These are phyloP conservation scores for Netelia melanura DNA, from an alignment of 2,888 invertebrate species.

Conservation along the genomic window DNA sequence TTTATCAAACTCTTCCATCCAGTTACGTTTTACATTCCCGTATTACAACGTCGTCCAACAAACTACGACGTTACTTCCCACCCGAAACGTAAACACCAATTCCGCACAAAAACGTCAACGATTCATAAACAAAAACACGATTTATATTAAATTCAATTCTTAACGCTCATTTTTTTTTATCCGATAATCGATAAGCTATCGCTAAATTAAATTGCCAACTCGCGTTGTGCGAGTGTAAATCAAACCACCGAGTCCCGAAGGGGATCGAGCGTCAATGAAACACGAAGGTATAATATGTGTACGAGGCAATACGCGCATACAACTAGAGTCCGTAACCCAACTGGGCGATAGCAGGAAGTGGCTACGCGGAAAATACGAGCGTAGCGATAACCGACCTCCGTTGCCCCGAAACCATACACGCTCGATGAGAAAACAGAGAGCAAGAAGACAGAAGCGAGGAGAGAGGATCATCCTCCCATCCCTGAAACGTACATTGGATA, in stretches of 20 bases:
- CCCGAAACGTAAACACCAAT: too few species aligned
- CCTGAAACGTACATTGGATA: constrained; percentile 20
- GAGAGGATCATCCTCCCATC: background rate
- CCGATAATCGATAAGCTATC: too few species aligned
- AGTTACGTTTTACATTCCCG: constrained; percentile 44
- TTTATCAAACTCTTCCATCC: constrained; percentile 46
- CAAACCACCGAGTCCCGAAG: background rate
- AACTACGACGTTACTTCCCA: too few species aligned
- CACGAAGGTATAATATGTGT: background rate
- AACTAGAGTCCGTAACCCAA: constrained; percentile 45
- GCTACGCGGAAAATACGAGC: constrained; percentile 79
- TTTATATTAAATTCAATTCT: background rate
- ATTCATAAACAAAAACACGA: background rate
- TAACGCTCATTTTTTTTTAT: background rate
- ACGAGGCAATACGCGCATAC: constrained; percentile 39
- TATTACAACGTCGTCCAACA: constrained; percentile 16
- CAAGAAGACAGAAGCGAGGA: constrained; percentile 25
- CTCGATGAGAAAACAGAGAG: constrained; percentile 43
- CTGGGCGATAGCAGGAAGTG: constrained; percentile 77
- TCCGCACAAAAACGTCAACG: too few species aligned
- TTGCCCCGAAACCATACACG: constrained; percentile 33
- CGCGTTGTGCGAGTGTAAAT: background rate
- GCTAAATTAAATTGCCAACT: background rate
- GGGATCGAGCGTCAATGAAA: background rate
- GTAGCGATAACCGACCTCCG: constrained; percentile 75